Conservation (phyloP, 2,888 invertebrate genomes). For the Zygothrica quintamaculata region DNA sequence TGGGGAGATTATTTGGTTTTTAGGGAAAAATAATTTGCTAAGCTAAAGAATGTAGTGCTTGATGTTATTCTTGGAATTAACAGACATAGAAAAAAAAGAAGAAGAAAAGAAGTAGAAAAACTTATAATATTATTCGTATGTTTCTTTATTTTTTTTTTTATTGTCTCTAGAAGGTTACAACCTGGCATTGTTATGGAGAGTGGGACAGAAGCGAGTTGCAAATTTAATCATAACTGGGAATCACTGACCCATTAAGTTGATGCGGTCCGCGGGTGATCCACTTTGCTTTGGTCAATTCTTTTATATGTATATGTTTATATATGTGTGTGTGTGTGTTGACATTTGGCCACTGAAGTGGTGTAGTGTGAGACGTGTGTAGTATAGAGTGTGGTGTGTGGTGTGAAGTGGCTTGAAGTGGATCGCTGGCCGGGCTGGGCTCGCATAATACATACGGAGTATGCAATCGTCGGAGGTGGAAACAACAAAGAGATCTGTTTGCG, state of each 20-base stretch:
- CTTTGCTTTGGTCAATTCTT: constrained; percentile 27
- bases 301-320: background rate
- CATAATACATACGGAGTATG: constrained; percentile 51
- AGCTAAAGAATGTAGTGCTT: too few species aligned
- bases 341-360: constrained; percentile 10
- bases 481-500: constrained; percentile 73
- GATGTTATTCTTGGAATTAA: too few species aligned
- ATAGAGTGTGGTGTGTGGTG: too few species aligned
- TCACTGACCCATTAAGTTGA: constrained; percentile 48
- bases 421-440: constrained; percentile 24
- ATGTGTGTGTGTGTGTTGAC: constrained; percentile 9
- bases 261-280: constrained; percentile 42
- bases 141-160: too few species aligned
- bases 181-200: background rate
- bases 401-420: constrained; percentile 31
- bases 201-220: constrained; percentile 7
- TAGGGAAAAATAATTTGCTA: too few species aligned
- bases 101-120: too few species aligned
- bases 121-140: background rate
- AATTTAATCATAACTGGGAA: constrained; percentile 28
- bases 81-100: too few species aligned
- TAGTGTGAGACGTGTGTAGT: background rate
- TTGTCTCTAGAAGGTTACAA: background rate
- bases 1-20: too few species aligned
- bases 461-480: constrained; percentile 67